These are phyloP conservation scores for Sakesphorus luctuosus DNA, from an alignment of 2,113 vertebrate genomes.

Conservation along the genomic window DNA sequence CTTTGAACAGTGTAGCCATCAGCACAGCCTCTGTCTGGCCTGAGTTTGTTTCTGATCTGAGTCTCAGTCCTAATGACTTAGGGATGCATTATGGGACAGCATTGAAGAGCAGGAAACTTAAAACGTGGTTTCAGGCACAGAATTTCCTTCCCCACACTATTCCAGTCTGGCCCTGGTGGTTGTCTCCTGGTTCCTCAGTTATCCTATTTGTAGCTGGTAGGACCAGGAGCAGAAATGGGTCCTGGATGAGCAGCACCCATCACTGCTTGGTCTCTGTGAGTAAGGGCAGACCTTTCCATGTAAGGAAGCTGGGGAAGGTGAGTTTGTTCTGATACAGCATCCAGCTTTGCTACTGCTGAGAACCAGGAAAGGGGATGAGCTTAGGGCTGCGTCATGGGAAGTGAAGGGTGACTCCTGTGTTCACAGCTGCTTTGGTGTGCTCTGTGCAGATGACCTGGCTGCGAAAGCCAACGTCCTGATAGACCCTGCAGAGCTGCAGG, in stretches of 20 bases:
- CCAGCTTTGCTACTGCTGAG: neutral
- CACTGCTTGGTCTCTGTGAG: neutral
- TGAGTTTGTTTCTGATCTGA: neutral
- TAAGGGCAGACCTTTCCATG: neutral
- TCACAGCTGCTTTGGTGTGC: constrained; percentile 16
- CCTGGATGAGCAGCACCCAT: neutral
- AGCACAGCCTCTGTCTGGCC: neutral
- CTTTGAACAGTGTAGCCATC: neutral
- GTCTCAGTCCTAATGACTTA: neutral
- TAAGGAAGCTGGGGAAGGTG: neutral
- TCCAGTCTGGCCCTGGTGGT: neutral
- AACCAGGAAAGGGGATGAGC: neutral
- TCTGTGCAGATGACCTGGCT: constrained; percentile 89
- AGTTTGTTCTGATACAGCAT: neutral
- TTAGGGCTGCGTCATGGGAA: neutral
- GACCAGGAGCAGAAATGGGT: neutral
- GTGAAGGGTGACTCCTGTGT: neutral
- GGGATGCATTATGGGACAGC: neutral
- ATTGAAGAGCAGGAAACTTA: neutral
- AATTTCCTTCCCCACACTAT: neutral
- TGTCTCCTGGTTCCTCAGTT: neutral
- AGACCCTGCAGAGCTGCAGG: constrained; percentile 91
- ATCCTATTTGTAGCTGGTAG: neutral
- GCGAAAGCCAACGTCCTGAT: constrained; percentile 94
- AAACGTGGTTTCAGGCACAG: neutral